These are phyloP conservation scores for Tangara arthus DNA, from an alignment of 2,797 vertebrate species.

Conservation along the genomic window DNA sequence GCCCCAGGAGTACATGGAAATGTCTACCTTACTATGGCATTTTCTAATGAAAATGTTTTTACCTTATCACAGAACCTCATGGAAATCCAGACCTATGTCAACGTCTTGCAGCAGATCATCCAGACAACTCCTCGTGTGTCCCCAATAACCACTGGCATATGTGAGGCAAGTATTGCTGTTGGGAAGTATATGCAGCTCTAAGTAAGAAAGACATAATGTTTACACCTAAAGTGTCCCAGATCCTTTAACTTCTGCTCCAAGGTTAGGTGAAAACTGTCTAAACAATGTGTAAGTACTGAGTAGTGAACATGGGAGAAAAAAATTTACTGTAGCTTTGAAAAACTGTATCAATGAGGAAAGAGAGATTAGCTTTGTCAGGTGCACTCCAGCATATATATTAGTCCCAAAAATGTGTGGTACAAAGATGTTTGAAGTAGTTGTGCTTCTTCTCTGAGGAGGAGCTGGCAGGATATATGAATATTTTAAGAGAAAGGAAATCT, in stretches of 20 bases:
- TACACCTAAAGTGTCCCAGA: background rate
- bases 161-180: constrained; percentile 79
- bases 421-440: background rate
- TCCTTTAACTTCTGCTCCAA: background rate
- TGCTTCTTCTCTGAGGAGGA: background rate
- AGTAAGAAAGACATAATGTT: background rate
- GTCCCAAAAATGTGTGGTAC: background rate
- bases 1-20: background rate
- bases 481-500: background rate
- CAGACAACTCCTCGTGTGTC: constrained; percentile 82
- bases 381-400: background rate
- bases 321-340: background rate
- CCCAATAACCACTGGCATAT: constrained; percentile 76
- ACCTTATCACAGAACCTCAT: constrained; percentile 84
- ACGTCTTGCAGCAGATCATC: constrained; percentile 91
- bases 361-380: background rate
- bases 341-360: background rate
- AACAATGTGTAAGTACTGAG: background rate
- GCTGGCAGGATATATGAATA: background rate
- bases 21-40: background rate
- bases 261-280: background rate
- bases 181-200: background rate
- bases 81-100: constrained; percentile 94
- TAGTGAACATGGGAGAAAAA: background rate
- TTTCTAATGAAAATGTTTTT: background rate